These are phyloP conservation scores for Ctenodactylus gundi DNA, from an alignment of 2,113 vertebrate genomes.

Conservation along the genomic window DNA sequence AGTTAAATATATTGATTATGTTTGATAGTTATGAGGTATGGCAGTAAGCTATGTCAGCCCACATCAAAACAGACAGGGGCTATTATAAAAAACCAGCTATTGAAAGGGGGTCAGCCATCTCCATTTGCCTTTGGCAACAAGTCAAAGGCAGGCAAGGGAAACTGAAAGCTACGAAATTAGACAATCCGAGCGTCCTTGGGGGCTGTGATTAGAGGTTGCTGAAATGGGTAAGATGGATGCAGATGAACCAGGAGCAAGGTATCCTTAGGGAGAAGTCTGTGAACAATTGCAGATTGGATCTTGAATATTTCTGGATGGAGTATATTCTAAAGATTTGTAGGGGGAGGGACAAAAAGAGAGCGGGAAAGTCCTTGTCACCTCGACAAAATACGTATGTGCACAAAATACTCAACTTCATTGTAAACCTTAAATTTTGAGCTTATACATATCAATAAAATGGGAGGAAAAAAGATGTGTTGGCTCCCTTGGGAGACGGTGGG, in stretches of 20 bases:
- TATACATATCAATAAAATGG: too few relatives aligned
- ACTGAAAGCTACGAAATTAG: not conserved
- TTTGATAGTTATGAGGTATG: not conserved
- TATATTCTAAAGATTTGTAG: not conserved
- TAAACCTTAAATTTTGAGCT: too few relatives aligned
- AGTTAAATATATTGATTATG: not conserved
- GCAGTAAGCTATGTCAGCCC: not conserved
- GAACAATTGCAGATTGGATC: not conserved
- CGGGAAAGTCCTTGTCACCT: too few relatives aligned
- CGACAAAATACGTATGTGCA: too few relatives aligned
- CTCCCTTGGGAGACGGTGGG: too few relatives aligned
- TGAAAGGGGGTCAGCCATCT: not conserved
- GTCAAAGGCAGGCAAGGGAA: not conserved
- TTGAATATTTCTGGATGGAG: not conserved
- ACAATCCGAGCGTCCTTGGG: too few relatives aligned
- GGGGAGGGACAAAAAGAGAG: too few relatives aligned
- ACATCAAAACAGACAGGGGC: not conserved
- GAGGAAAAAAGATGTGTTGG: too few relatives aligned
- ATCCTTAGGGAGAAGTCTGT: not conserved
- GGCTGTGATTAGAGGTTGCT: not conserved
- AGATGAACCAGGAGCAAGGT: not conserved
- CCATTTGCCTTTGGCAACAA: not conserved
- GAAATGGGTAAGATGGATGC: not conserved
- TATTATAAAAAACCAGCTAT: not conserved
- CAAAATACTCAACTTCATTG: too few relatives aligned